Conservation (phyloP, 2,888 invertebrate genomes). For the Ctenicera cuprea region DNA sequence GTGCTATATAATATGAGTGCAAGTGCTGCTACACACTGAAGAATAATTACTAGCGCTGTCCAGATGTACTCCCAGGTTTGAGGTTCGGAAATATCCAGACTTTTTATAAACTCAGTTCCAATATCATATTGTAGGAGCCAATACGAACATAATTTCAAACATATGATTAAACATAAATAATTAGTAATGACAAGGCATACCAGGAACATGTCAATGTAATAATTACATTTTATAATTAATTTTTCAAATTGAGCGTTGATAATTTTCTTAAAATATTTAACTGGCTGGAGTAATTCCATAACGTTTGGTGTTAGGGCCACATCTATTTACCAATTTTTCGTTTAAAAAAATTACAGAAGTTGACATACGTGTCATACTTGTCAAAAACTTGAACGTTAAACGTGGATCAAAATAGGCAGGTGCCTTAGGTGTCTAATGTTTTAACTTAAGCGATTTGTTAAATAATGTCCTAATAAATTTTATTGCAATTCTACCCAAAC, state of each 20-base stretch:
- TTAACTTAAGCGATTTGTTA: too few relatives aligned
- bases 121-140: background rate
- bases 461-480: too few relatives aligned
- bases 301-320: background rate
- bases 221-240: background rate
- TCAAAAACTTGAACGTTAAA: too few relatives aligned
- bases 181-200: conserved; percentile 1
- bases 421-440: too few relatives aligned
- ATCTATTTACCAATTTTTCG: background rate
- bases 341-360: background rate
- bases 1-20: conserved; percentile 1
- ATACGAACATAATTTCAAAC: background rate
- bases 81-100: background rate
- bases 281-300: background rate
- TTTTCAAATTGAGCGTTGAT: background rate
- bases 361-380: background rate
- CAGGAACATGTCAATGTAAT: background rate
- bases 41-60: background rate
- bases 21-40: background rate
- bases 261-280: background rate
- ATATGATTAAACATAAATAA: conserved; percentile 13
- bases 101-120: background rate
- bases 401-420: too few relatives aligned
- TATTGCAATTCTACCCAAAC: too few relatives aligned
- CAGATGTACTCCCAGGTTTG: conserved; percentile 4